A percentile compares a stretch with the other conserved stretches of the same genome.
Evolutionary conservation across 64 coral and sea anemone genomes (phyloP).

Genomic region (Hydrozoanthus tunicans): DNA sequence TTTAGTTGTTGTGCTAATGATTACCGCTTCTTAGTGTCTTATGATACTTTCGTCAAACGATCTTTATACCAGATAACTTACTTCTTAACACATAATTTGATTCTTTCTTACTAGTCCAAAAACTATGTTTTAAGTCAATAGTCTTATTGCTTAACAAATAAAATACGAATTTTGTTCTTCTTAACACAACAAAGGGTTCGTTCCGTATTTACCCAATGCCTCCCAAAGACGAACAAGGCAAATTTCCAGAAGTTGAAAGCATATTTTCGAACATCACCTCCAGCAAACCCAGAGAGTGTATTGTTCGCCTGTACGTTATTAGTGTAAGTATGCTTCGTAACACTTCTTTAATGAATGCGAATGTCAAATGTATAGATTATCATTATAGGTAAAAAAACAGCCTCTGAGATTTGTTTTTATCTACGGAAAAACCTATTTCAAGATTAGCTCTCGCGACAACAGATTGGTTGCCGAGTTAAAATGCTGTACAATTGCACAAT

Average conservation of each 20-base stretch:
- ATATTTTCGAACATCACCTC: slow-evolving; percentile 65
- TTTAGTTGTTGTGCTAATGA: too few species aligned
- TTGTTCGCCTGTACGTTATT: slow-evolving; percentile 80
- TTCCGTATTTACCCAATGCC: slow-evolving; percentile 92
- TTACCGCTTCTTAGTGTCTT: too few species aligned
- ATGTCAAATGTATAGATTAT: too few species aligned
- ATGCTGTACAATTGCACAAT: too few species aligned
- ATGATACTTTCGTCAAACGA: too few species aligned
- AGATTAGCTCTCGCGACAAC: too few species aligned
- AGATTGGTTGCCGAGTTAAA: too few species aligned
- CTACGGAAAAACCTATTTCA: too few species aligned
- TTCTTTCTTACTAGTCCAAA: background rate
- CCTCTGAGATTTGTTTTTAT: too few species aligned
- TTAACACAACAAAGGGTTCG: slow-evolving; percentile 62
- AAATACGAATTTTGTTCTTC: background rate
- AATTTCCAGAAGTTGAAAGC: slow-evolving; percentile 56
- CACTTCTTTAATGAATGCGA: too few species aligned
- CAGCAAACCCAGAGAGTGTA: slow-evolving; percentile 74
- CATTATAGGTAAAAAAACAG: background rate
- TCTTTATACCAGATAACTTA: too few species aligned
- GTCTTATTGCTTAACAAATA: background rate
- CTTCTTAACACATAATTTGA: background rate
- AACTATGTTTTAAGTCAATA: too few species aligned
- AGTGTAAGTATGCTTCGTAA: slow-evolving; percentile 51
- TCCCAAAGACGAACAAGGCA: slow-evolving; percentile 46